Conservation (phyloP, 1,140 invertebrate genomes). For the Whitmania pigra region DNA sequence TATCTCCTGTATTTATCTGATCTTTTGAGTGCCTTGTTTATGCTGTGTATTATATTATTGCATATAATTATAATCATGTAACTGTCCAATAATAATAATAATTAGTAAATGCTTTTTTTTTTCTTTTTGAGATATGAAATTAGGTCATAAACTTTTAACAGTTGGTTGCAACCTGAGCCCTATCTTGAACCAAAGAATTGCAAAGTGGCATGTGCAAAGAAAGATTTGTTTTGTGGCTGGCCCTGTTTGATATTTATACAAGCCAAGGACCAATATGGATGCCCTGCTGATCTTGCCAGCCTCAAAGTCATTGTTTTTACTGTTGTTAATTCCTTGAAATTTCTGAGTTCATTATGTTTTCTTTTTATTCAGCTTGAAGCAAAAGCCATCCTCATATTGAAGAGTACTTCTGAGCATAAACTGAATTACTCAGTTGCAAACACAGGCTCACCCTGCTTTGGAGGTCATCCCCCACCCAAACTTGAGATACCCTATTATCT, state of each 20-base stretch:
- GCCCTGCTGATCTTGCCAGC: conserved; percentile 66
- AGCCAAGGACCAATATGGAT: conserved; percentile 81
- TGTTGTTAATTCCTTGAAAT: conserved; percentile 19
- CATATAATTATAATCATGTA: too few relatives aligned
- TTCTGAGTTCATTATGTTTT: neutral
- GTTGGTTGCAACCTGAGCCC: conserved; percentile 84
- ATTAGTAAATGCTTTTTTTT: too few relatives aligned
- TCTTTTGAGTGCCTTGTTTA: too few relatives aligned
- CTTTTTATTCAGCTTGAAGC: conserved; percentile 49
- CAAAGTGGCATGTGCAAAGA: conserved; percentile 61
- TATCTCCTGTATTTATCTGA: too few relatives aligned
- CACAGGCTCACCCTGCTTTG: conserved; percentile 49
- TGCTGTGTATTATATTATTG: too few relatives aligned
- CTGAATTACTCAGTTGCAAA: conserved; percentile 51
- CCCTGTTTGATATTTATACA: conserved; percentile 66
- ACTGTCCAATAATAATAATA: too few relatives aligned
- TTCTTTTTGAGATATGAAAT: too few relatives aligned
- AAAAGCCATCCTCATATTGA: conserved; percentile 56
- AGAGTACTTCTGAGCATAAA: conserved; percentile 38
- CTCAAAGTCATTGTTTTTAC: conserved; percentile 54
- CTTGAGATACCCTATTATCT: conserved; percentile 71
- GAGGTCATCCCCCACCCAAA: conserved; percentile 54
- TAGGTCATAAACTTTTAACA: conserved; percentile 28
- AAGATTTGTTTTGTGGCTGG: conserved; percentile 65
- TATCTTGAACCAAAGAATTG: conserved; percentile 76